Base-by-base conservation (phyloP, 2,888 invertebrate species). In the Chydorus sphaericus region DNA sequence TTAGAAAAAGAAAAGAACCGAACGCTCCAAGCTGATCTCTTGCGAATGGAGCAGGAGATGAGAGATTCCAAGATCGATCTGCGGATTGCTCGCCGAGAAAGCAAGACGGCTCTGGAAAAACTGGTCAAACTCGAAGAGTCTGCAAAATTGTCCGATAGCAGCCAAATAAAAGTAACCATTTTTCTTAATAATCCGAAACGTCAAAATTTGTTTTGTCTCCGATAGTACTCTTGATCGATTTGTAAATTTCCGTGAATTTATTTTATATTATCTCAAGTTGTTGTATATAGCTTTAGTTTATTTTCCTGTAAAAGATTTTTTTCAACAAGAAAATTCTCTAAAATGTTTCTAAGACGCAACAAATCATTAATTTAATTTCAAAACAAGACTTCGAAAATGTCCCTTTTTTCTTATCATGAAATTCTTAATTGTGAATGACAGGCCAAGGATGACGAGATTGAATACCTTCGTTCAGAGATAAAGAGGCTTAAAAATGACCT, bases 1-100 rank as follows among this genome's bases (percentile, higher is more conserved):
- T 66, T 79, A 1, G 77, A 85, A 60, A 77, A 80, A 10, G 82
- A 85, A 68, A 80, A 81, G 60, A 73, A 82, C 0, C 75, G 80
- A 33, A 76, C 82, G 10, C 76, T 83, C 0, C 80, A 83, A 65
- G 71, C 81, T 16, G 78, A 79, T 26, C 74, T 81, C 38, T 86
- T 85, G 83, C 79, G 65, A 64, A 61, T 59, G 44, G 82, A 83
- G 63, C 81, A 80, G 60, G 79, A 82, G 62, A 63, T 82, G 1
- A 74, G 77, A 1, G 80, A 82, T 62, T 72, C 75, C 1, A 73
- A 78, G 62, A 68, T 79, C 48, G 82, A 83, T 62, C 77, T 80
- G 61, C 75, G 81, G 60, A 75, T 81, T 57, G 71, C 77, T 1
- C 69, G 75, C 29, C 69, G 82, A 1, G 78, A 82, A 63, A 70